These are phyloP conservation scores for Pterocles burchelli DNA, from an alignment of 2,113 vertebrate species.

Conservation along the genomic window DNA sequence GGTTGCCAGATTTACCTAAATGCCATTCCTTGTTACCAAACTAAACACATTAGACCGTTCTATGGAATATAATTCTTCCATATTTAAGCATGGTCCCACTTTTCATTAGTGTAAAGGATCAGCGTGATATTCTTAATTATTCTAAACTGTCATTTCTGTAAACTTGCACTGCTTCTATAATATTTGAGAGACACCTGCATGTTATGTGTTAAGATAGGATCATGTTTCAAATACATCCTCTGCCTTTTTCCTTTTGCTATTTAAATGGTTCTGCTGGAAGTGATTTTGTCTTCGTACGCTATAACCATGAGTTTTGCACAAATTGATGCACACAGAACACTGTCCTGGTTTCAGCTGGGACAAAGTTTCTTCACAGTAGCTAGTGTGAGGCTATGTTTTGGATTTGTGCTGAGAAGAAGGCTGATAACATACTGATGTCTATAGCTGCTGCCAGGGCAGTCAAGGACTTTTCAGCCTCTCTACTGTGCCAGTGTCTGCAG, in stretches of 20 bases:
- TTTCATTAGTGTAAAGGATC: background rate
- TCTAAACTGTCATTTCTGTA: background rate
- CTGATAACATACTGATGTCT: no score
- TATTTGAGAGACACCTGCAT: background rate
- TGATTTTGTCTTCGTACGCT: background rate
- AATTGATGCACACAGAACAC: background rate
- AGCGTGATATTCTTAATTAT: background rate
- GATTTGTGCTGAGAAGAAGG: no score
- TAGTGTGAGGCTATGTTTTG: no score
- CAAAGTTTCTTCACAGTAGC: no score
- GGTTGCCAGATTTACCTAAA: background rate
- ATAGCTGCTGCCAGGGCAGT: no score
- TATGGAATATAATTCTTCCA: background rate
- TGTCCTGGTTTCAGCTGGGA: no score
- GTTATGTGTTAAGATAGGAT: background rate
- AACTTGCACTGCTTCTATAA: background rate
- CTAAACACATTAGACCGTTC: background rate
- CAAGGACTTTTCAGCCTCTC: no score
- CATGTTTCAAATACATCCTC: background rate
- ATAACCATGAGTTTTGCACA: background rate
- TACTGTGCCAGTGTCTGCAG: no score
- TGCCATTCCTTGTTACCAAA: background rate
- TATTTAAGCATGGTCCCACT: background rate
- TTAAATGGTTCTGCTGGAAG: background rate
- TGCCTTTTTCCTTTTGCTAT: background rate